Evolutionary conservation across 2,888 invertebrate genomes (phyloP), one percentile per base, ranked within the genome.

Genomic region (Dasysyrphus tricinctus): DNA sequence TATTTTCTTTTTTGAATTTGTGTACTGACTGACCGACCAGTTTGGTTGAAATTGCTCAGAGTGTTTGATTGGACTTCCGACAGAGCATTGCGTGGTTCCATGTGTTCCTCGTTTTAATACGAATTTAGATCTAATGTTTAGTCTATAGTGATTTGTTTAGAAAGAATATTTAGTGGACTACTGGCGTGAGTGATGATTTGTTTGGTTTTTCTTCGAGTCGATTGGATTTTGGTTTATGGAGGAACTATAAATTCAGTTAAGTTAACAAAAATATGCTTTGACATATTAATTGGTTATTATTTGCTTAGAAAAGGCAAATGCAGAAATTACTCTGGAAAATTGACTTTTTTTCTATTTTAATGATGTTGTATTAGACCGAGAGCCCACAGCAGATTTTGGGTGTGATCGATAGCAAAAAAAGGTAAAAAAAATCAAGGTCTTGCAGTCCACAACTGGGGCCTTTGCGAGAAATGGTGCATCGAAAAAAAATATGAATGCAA

Each of bases 21-120:
- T 24, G 24, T 39, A 2, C 19, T 19, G 39, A 19, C 2, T 14
- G 34, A 16, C 24, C 24, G n/a, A 24, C 3, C 24, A 24, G 24
- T 61, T 54, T 32, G 42, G 9, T 37, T 19, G 0, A 59, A 59
- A 59, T 19, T 37, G 1, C 34, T 61, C 24, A 24, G 42, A 57
- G 16, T 32, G 6, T 61, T 61, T 59, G 19, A 59, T 24, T 59
- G 39, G 61, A 61, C 42, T 61, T 61, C 61, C 61, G 61, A 61
- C 61, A 42, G 3, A 7, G 8, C 42, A 24, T 32, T 7, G 14
- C 6, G 1, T 24, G 14, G 24, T 37, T 61, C 39, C 42, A 42
- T 61, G 8, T 61, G 61, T 42, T 14, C 7, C 1, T 8, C n/a
- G 29, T 32, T 54, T 24, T n/a, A 32, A 7, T 4, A 54, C 1